phyloP scores from a whole-genome alignment of 1,140 invertebrate species.

The Drosophila oshimai region DNA sequence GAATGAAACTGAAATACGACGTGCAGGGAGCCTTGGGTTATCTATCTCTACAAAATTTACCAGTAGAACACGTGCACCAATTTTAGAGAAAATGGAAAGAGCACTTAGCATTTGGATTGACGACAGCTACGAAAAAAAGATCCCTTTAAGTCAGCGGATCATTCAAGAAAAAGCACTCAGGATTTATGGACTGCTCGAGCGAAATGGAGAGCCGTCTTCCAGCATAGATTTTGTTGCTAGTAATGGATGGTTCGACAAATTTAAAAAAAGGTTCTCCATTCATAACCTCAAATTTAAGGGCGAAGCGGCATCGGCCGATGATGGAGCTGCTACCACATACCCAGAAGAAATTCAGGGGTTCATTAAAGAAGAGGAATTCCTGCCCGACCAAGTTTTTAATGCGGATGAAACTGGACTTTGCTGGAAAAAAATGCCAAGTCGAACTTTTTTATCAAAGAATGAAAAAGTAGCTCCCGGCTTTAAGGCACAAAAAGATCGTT shows the following conservation, averaged over 20 bases:
- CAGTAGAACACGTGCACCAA: slow-evolving; percentile 9
- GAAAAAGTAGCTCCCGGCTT: slow-evolving; percentile 1
- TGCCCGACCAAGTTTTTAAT: neutral
- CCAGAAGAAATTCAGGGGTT: slow-evolving; percentile 25
- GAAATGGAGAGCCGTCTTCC: slow-evolving; percentile 13
- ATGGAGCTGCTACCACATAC: slow-evolving; percentile 42
- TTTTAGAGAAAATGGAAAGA: slow-evolving; percentile 31
- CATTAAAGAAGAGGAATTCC: neutral
- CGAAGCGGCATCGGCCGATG: slow-evolving; percentile 2
- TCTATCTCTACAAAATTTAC: slow-evolving; percentile 12
- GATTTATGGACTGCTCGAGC: slow-evolving; percentile 29
- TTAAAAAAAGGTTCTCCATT: slow-evolving; percentile 1
- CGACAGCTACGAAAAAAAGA: slow-evolving; percentile 50
- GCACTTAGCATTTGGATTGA: slow-evolving; percentile 57
- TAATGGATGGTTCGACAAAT: slow-evolving; percentile 32
- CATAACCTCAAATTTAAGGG: neutral
- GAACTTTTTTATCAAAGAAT: neutral
- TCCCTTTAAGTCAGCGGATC: slow-evolving; percentile 43
- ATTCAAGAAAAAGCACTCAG: slow-evolving; percentile 52
- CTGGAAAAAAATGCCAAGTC: neutral
- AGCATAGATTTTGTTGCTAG: slow-evolving; percentile 23
- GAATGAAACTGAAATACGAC: slow-evolving; percentile 21
- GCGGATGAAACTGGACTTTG: neutral
- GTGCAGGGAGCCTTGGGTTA: slow-evolving; percentile 2
- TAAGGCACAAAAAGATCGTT: neutral